These are phyloP conservation scores for Sinopyrophorus schimmeli DNA, from an alignment of 2,888 invertebrate genomes.

Conservation along the genomic window DNA sequence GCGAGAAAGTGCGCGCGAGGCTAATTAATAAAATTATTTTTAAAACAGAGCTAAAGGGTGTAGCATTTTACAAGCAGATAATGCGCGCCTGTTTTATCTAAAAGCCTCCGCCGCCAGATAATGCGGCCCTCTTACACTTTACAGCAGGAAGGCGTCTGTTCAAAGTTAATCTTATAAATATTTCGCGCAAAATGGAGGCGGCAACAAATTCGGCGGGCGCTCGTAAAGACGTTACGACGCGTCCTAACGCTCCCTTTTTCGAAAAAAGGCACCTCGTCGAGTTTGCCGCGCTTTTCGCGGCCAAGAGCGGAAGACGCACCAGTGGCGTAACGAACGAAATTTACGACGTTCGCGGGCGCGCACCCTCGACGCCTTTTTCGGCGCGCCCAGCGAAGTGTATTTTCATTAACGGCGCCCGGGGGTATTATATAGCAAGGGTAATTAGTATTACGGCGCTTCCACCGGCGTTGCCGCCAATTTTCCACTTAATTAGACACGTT, in stretches of 20 bases:
- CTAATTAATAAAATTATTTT: no score
- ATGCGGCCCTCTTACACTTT: conserved; percentile 5
- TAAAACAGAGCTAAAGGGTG: no score
- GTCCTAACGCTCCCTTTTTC: conserved; percentile 14
- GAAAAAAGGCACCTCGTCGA: no score
- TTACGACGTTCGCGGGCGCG: conserved; percentile 38
- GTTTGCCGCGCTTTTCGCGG: conserved; percentile 35
- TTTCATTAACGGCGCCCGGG: conserved; percentile 50
- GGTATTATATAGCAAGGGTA: conserved; percentile 48
- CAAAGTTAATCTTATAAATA: conserved; percentile 8
- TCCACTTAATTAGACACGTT: conserved; percentile 48
- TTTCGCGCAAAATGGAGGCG: conserved; percentile 13
- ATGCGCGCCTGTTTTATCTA: no score
- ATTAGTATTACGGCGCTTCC: conserved; percentile 49
- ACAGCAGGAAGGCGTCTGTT: conserved; percentile 2
- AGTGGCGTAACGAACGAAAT: conserved; percentile 25
- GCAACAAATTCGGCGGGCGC: conserved; percentile 17
- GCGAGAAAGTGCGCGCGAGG: no score
- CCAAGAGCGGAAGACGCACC: conserved; percentile 26
- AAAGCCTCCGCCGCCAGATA: conserved; percentile 5
- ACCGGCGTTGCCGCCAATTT: conserved; percentile 44
- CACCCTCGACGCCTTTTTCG: conserved; percentile 43
- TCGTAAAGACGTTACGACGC: conserved; percentile 23
- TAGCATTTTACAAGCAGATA: no score
- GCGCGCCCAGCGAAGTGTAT: conserved; percentile 45